phyloP scores from a whole-genome alignment of 2,797 vertebrate species.

The Octomys mimax region DNA sequence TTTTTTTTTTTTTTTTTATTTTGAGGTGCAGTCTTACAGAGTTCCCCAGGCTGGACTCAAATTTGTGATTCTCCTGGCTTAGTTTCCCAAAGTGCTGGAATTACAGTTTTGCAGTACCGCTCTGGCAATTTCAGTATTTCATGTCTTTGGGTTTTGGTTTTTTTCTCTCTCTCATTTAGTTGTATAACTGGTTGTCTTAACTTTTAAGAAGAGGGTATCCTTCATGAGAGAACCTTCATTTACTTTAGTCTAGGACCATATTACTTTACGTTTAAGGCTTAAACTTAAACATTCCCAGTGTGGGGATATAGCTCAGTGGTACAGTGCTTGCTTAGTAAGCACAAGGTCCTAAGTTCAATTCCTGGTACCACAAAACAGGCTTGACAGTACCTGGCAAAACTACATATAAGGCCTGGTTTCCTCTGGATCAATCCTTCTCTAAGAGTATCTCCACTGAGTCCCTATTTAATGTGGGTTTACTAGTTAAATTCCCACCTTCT shows the following conservation, averaged over 20 bases:
- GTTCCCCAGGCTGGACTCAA: not conserved
- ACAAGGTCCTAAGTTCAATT: no score
- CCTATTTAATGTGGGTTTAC: not conserved
- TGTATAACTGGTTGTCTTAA: not conserved
- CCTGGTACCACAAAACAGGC: no score
- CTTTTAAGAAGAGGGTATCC: not conserved
- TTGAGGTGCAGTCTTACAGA: not conserved
- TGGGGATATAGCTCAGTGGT: no score
- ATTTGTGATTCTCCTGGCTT: not conserved
- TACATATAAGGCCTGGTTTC: not conserved
- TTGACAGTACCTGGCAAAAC: not conserved
- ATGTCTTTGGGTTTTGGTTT: not conserved
- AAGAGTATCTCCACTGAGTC: not conserved
- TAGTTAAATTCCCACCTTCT: not conserved
- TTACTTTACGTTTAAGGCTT: constrained; percentile 43
- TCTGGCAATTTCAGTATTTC: constrained; percentile 23
- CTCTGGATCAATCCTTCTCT: constrained; percentile 10
- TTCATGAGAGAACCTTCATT: constrained; percentile 5
- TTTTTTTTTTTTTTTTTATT: not conserved
- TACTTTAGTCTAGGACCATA: not conserved
- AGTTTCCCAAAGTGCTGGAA: not conserved
- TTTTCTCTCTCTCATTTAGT: not conserved
- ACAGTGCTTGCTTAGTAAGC: no score
- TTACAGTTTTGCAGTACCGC: not conserved
- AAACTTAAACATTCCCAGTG: not conserved